Evolutionary conservation across 2,888 invertebrate genomes (phyloP), one percentile per base, ranked within the genome.

Genomic region (Xiphydria camelus): DNA sequence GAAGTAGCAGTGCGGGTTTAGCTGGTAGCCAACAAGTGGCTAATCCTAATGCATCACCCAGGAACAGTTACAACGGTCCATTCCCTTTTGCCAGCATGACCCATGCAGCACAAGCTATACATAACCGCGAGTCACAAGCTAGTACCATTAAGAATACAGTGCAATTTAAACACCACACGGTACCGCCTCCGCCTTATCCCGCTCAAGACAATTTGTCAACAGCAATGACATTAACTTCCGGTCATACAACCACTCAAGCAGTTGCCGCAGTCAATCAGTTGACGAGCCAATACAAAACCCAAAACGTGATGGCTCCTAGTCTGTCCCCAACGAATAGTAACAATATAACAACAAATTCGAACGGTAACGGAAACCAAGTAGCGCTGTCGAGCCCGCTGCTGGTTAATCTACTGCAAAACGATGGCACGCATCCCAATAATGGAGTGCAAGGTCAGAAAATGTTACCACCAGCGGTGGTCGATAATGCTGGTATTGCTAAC

Each of bases 81-180:
- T 93, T 87, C 77, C 92, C 93, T 29, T 93, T 93, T 75, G 89
- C 91, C 66, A 92, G 92, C 76, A 93, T 94, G 93, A 91, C 91
- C 34, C 89, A 90, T 70, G 89, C 82, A 37, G 81, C 89, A 51
- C 85, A 91, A 74, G 90, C 91, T 37, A 87, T 91, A 77, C 91
- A 91, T 67, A 83, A 85, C 65, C 84, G 88, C 65, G 88, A 79
- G 51, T 69, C 72, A 39, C 70, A 73, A 55, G 62, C 62, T 22
- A 62, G 57, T 48, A 61, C 61, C 12, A 62, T 64, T 25, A 66
- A 66, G 42, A 68, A 61, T 45, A 25, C 43, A 25, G 53, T 66
- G 32, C 66, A 68, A 49, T 73, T 67, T 22, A 73, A 75, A 46
- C 70, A 73, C 47, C 70, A 75, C 42, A 69, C 70, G 18, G 74